A percentile compares a stretch with the other conserved stretches of the same genome.
Evolutionary conservation across 2,113 vertebrate species (phyloP).

Genomic region (Cavia aperea): DNA sequence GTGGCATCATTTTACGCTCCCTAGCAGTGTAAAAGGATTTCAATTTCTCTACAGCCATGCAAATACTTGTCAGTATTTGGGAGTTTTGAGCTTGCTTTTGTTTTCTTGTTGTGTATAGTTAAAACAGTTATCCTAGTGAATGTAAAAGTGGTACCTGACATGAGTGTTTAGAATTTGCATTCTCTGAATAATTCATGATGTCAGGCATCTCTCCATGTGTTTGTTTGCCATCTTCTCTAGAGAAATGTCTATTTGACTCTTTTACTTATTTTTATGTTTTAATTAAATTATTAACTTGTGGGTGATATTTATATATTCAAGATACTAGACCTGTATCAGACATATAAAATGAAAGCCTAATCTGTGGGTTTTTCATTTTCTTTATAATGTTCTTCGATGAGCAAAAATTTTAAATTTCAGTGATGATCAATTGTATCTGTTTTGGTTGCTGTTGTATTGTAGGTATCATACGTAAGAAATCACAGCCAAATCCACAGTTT

Average conservation of each 20-base stretch:
- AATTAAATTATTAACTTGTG: background rate
- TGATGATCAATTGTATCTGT: background rate
- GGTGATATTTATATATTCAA: background rate
- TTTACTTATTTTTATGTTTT: constrained; percentile 18
- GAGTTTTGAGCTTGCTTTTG: background rate
- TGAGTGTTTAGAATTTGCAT: background rate
- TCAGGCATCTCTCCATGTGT: background rate
- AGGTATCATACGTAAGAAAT: background rate
- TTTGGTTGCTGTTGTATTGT: background rate
- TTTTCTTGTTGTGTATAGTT: background rate
- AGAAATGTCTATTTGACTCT: background rate
- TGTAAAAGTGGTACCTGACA: background rate
- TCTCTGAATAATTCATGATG: background rate
- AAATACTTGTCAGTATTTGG: background rate
- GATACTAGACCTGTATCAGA: background rate
- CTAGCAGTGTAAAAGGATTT: background rate
- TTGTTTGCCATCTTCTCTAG: background rate
- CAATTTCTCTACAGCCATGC: background rate
- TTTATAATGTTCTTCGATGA: background rate
- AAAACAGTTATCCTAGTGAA: background rate
- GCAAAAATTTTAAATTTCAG: background rate
- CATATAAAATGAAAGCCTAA: background rate
- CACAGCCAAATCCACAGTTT: background rate
- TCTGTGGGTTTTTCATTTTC: background rate
- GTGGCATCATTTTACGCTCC: background rate